Conservation (phyloP, 2,113 vertebrate genomes). For the Cavia aperea region DNA sequence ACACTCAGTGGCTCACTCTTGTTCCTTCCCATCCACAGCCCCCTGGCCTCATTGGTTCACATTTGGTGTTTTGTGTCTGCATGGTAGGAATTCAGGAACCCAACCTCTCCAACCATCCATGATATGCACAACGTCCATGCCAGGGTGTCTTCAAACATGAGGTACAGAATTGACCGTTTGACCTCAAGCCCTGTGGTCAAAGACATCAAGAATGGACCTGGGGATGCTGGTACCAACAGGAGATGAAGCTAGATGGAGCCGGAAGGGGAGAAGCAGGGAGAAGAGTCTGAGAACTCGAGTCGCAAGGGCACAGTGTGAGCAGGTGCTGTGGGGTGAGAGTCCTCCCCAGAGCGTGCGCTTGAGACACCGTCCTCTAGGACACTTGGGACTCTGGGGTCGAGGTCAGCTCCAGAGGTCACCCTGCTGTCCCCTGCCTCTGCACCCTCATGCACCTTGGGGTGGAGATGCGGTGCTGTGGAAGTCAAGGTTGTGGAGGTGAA, state of each 20-base stretch:
- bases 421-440: rapidly evolving
- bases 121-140: rapidly evolving
- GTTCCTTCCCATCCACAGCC: rapidly evolving
- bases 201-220: rapidly evolving
- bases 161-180: rapidly evolving
- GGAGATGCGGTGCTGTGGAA: rapidly evolving
- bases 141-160: background rate
- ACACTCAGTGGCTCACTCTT: rapidly evolving
- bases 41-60: rapidly evolving
- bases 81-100: rapidly evolving
- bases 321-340: rapidly evolving
- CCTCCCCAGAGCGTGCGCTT: rapidly evolving
- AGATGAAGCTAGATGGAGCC: background rate
- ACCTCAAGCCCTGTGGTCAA: background rate
- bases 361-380: rapidly evolving
- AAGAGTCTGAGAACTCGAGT: background rate
- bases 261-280: background rate
- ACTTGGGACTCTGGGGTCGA: rapidly evolving
- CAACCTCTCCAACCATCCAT: rapidly evolving
- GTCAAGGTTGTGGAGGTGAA: rapidly evolving
- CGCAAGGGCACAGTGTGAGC: rapidly evolving
- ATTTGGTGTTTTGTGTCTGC: rapidly evolving
- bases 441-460: rapidly evolving
- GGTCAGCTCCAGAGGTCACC: background rate
- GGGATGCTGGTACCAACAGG: rapidly evolving